Percentiles rank a stretch among this genome's conserved stretches.
These are phyloP conservation scores for Stenodema calcarata DNA, from an alignment of 2,888 invertebrate species.

Conservation along the genomic window DNA sequence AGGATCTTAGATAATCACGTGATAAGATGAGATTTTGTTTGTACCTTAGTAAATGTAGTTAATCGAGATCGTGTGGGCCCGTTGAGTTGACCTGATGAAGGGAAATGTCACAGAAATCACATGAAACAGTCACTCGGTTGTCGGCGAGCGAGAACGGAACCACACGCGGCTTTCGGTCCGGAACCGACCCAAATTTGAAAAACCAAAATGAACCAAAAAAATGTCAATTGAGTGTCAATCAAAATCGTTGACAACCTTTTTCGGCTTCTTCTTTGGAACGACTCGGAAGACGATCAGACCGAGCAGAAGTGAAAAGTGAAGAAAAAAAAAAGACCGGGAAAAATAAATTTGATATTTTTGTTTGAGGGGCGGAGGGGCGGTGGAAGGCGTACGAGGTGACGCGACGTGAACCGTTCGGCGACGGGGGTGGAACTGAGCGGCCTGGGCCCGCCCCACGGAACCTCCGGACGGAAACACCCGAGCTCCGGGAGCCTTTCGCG, in stretches of 20 bases:
- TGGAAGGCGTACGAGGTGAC: background rate
- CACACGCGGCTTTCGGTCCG: background rate
- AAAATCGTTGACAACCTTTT: no score
- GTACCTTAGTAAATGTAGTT: no score
- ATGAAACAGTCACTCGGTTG: background rate
- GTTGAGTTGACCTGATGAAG: background rate
- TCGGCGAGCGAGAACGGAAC: background rate
- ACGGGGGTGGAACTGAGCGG: slow-evolving; percentile 42
- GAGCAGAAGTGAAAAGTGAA: no score
- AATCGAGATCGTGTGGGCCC: background rate
- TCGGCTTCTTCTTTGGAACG: no score
- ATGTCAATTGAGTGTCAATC: no score
- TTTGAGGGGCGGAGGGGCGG: background rate
- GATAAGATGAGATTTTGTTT: no score
- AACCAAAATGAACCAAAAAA: no score
- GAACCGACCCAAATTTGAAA: no score
- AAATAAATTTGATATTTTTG: background rate
- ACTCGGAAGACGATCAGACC: no score
- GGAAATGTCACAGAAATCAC: background rate
- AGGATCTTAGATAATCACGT: no score
- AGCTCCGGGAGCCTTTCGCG: slow-evolving; percentile 7
- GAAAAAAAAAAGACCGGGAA: background rate
- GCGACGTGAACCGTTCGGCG: slow-evolving; percentile 6
- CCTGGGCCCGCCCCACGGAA: slow-evolving; percentile 24
- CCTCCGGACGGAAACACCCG: slow-evolving; percentile 31